These are phyloP conservation scores for Xiphorhynchus elegans DNA, from an alignment of 2,113 vertebrate genomes.

Conservation along the genomic window DNA sequence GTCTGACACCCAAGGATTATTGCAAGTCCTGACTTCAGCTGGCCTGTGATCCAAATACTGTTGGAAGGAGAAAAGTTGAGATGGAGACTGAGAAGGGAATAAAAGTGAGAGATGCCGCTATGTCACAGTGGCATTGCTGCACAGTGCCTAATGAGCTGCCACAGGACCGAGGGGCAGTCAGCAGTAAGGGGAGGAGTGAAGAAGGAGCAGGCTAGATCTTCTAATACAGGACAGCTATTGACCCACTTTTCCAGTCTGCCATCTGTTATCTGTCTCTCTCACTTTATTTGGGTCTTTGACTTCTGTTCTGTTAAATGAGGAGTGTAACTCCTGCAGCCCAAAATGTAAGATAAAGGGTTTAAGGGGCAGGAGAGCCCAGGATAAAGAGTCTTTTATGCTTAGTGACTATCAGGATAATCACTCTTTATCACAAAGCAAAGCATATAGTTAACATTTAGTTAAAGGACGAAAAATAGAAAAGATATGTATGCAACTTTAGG, in stretches of 20 bases:
- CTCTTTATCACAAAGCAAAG: neutral
- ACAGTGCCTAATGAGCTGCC: neutral
- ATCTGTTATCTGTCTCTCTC: neutral
- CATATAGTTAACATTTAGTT: neutral
- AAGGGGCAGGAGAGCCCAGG: neutral
- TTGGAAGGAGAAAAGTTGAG: neutral
- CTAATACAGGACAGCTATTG: neutral
- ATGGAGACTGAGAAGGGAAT: neutral
- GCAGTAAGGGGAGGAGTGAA: neutral
- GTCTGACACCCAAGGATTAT: neutral
- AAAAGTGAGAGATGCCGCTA: neutral
- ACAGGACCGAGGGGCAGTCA: accelerated
- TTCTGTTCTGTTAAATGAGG: neutral
- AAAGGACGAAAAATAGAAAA: neutral
- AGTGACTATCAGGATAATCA: neutral
- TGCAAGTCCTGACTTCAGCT: neutral
- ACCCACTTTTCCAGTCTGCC: neutral
- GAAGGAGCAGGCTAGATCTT: neutral
- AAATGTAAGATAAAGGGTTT: neutral
- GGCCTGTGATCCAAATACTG: neutral
- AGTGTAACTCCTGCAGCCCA: neutral
- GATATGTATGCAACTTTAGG: accelerated
- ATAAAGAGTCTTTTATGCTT: neutral
- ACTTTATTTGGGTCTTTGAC: neutral
- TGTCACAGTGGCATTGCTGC: neutral